Base-by-base conservation (phyloP, 1,140 invertebrate species). In the Arctopsyche grandis region DNA sequence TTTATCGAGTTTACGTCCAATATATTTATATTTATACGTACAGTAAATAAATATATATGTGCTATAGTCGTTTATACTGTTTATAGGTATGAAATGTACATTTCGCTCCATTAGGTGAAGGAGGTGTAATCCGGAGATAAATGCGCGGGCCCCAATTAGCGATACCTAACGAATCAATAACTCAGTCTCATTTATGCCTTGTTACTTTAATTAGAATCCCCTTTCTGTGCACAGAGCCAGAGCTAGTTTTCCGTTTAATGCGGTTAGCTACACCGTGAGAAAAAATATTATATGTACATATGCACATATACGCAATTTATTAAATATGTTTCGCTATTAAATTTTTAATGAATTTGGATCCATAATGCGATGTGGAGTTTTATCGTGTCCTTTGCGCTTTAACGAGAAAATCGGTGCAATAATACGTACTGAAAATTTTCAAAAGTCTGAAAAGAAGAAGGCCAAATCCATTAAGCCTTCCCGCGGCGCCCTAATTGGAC, bases 161-260 rank as follows among this genome's bases (percentile, higher is more conserved):
- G 81, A 82, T 80, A 82, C 77, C 79, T 74, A 77, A 79, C 81
- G 77, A 82, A 82, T 82, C 81, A 80, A 82, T 82, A 82, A 82
- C 81, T 79, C 78, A 82, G 75, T 76, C 80, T 81, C 81, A 78
- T 82, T 82, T 82, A 82, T 82, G 79, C 81, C 79, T 82, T 80
- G 79, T 82, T 82, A 80, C 81, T 75, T 79, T 82, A 80, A 78
- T 82, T 80, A 76, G 79, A 78, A 71, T 52, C 75, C 71, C 78
- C 71, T 56, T 76, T 76, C 58, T 19, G 52, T 63, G 29, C 63
- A 48, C 43, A 56, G 60, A 19, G 60, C 60, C 69, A n/a, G 14
- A 19, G 29, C 29, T 71, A 71, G 38, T 46, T 46, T 24, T 71
- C 69, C 16, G 9, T 71, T 22, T 22, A 66, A 66, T 22, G 19